Percentiles rank a stretch among this genome's conserved stretches.
Evolutionary conservation across 1,140 invertebrate species (phyloP).

Genomic region (Riptortus pedestris): DNA sequence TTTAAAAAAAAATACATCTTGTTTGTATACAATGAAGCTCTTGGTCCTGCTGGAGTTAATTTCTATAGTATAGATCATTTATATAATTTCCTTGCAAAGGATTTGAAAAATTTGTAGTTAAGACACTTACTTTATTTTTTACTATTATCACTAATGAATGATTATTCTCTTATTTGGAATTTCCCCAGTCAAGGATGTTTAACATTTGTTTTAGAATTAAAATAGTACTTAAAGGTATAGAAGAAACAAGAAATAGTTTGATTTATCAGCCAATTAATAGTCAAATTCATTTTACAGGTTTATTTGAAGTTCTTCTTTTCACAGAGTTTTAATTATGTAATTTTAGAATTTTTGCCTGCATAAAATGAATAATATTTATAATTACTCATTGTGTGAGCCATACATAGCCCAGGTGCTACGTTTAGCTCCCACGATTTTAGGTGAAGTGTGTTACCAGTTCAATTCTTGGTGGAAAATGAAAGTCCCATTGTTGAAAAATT

Average conservation of each 20-base stretch:
- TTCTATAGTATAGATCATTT: too few relatives aligned
- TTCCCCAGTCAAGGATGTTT: too few relatives aligned
- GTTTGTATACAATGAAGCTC: too few relatives aligned
- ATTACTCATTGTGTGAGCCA: background rate
- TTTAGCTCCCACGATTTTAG: background rate
- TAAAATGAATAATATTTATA: background rate
- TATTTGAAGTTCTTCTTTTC: background rate
- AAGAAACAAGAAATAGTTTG: background rate
- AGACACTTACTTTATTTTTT: too few relatives aligned
- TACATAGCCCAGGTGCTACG: background rate
- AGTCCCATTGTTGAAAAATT: conserved; percentile 13
- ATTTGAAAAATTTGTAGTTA: too few relatives aligned
- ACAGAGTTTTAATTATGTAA: background rate
- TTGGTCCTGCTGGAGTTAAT: too few relatives aligned
- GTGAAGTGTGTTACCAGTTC: background rate
- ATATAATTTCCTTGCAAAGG: too few relatives aligned
- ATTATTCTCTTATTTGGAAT: too few relatives aligned
- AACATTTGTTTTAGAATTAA: too few relatives aligned
- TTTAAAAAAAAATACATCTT: too few relatives aligned
- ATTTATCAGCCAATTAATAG: background rate
- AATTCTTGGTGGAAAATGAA: background rate
- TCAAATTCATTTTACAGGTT: background rate
- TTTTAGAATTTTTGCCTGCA: background rate
- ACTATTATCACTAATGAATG: too few relatives aligned
- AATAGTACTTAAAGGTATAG: background rate